Evolutionary conservation across 2,113 vertebrate genomes (phyloP), one percentile per base, ranked within the genome.

Genomic region (Zosterops hypoxanthus): DNA sequence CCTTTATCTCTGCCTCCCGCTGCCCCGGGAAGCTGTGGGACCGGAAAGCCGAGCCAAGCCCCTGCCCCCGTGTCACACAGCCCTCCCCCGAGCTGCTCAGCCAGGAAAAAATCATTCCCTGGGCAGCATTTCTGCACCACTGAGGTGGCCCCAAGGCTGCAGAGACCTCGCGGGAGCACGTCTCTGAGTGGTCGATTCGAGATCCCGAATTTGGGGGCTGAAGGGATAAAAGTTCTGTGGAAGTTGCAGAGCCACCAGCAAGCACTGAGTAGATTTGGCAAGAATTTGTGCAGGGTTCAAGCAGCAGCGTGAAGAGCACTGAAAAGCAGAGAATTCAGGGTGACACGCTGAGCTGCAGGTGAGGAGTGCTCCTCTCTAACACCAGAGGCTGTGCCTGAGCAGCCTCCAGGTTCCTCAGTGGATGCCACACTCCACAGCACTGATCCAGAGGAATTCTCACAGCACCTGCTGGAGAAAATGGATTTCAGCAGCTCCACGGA

Each of bases 1-100:
- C 82, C 95, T 96, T 97, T 41, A 95, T 96, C 94, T 95, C 73
- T 7, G 59, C 75, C 14, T 24, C 16, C 70, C 16, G 85, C 91
- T 70, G 26, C 86, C 93, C 95, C 4, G 42, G 91, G 82, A 92
- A 72, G 86, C 81, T 15, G 52, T 82, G 86, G 63, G 65, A 85
- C 9, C 12, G 59, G 96, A 86, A 96, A 96, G 50, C 21, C 0
- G 79, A 81, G 93, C 92, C 60, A 4, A 84, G 24, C 29, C 73
- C 79, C 82, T 14, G 55, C 86, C 39, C 41, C 5, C 9, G 24
- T 5, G 42, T 52, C 80, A 34, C 46, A 5, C 64, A 64, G 77
- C 76, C 82, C 44, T 20, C 15, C 12, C 85, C 85, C 1, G 9
- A 12, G 70, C 41, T 47, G 66, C n/a, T 41, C 46, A 6, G 53